Percentiles rank a stretch among this genome's conserved stretches.
Evolutionary conservation across 1,140 invertebrate genomes (phyloP).

Genomic region (Cylas formicarius): DNA sequence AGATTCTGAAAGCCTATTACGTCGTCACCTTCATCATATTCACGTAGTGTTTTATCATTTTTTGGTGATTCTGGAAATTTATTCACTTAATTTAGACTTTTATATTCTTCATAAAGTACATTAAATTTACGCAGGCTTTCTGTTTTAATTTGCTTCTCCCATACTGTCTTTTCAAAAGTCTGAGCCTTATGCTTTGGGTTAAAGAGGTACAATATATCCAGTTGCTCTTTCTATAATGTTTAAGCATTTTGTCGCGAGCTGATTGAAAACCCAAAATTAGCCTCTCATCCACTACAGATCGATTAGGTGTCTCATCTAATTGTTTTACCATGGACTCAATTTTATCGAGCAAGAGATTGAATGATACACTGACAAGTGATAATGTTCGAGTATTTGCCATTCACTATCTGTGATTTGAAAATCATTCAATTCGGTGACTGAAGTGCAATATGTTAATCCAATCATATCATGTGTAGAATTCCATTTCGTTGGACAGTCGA

Average conservation of each 20-base stretch:
- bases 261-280: constrained; percentile 34
- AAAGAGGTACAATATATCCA: constrained; percentile 39
- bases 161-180: constrained; percentile 37
- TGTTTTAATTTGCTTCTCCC: constrained; percentile 26
- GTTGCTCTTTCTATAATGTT: constrained; percentile 38
- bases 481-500: constrained; percentile 21
- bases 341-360: constrained; percentile 39
- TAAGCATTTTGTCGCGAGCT: constrained; percentile 37
- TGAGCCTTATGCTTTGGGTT: constrained; percentile 39
- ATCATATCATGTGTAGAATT: constrained; percentile 25
- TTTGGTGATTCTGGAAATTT: too few relatives aligned
- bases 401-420: constrained; percentile 31
- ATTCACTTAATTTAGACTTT: too few relatives aligned
- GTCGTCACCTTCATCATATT: constrained; percentile 30
- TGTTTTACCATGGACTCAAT: constrained; percentile 33
- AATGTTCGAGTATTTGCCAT: constrained; percentile 32
- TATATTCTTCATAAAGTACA: too few relatives aligned
- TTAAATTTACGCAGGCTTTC: constrained; percentile 8
- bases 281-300: background rate
- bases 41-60: constrained; percentile 2
- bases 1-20: constrained; percentile 34
- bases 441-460: constrained; percentile 27
- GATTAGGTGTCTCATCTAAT: constrained; percentile 27
- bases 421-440: constrained; percentile 30
- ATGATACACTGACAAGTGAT: constrained; percentile 32